phyloP scores from a whole-genome alignment of 1,140 invertebrate species.

The Mesaphorura yosii region DNA sequence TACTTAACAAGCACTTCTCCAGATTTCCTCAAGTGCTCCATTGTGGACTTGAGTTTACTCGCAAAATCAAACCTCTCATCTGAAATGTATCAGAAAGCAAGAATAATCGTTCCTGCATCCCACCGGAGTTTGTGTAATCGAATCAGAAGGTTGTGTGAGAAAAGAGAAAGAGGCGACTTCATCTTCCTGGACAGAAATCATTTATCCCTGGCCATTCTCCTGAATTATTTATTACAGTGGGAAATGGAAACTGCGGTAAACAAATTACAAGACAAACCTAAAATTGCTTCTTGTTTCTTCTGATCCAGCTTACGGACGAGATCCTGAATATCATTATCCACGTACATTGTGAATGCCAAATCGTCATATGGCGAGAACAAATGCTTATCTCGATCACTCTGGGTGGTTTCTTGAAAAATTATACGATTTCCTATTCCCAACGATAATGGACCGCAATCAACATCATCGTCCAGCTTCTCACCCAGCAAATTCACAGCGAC shows the following conservation, averaged over 20 bases:
- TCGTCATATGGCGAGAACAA: constrained; percentile 74
- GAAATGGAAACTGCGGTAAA: too few species aligned
- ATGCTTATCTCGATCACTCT: constrained; percentile 36
- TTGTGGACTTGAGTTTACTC: constrained; percentile 72
- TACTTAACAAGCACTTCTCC: constrained; percentile 82
- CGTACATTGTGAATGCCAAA: constrained; percentile 93
- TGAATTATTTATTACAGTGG: too few species aligned
- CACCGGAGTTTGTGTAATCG: too few species aligned
- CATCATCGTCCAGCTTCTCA: constrained; percentile 42
- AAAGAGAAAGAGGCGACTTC: too few species aligned
- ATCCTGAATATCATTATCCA: constrained; percentile 79
- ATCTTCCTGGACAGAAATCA: too few species aligned
- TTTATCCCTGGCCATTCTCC: too few species aligned
- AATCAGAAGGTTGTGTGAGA: too few species aligned
- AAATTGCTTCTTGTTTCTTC: constrained; percentile 71
- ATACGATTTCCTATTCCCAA: constrained; percentile 14
- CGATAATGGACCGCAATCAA: constrained; percentile 23
- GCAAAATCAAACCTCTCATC: constrained; percentile 86
- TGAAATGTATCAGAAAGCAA: constrained; percentile 37
- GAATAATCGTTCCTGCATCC: neutral
- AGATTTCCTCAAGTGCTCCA: constrained; percentile 64
- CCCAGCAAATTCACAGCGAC: constrained; percentile 67
- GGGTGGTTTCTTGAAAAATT: constrained; percentile 33
- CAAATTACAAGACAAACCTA: constrained; percentile 38
- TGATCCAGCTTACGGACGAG: constrained; percentile 75